These are phyloP conservation scores for Chrosomus eos DNA, from an alignment of 2,797 vertebrate genomes.

Conservation along the genomic window DNA sequence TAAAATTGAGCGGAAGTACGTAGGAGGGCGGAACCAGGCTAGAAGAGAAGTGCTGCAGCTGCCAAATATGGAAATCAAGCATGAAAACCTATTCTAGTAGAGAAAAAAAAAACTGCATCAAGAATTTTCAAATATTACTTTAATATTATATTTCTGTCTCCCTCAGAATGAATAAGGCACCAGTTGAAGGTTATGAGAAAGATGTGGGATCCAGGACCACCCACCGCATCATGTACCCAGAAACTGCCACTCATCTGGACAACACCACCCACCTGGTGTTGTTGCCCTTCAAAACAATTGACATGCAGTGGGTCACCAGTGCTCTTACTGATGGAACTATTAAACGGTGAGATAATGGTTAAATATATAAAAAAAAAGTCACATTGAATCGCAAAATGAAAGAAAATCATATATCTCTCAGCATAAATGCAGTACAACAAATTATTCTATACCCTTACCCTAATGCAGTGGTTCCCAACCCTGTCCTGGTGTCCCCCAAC, in stretches of 20 bases:
- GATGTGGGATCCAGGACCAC: slow-evolving; percentile 52
- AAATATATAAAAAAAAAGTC: not conserved
- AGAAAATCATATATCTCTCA: no score
- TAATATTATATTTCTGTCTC: not conserved
- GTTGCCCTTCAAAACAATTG: slow-evolving; percentile 66
- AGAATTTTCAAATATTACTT: not conserved
- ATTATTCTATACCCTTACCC: no score
- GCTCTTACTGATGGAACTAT: slow-evolving; percentile 89
- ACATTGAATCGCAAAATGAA: not conserved
- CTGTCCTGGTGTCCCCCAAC: no score
- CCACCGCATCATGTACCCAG: slow-evolving; percentile 53
- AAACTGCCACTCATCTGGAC: slow-evolving; percentile 49
- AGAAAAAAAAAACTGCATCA: not conserved
- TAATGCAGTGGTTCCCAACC: no score
- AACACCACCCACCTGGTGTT: slow-evolving; percentile 50
- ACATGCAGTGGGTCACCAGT: slow-evolving; percentile 91
- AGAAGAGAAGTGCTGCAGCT: not conserved
- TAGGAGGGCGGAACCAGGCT: no score
- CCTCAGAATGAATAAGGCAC: slow-evolving; percentile 51
- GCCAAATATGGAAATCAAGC: not conserved
- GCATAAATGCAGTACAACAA: no score
- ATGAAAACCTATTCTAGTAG: no score
- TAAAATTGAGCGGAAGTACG: no score
- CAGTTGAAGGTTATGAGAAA: slow-evolving; percentile 36
- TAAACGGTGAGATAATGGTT: slow-evolving; percentile 75